Conservation (phyloP, 53 echinoderm and acorn worm genomes). For the Astropecten irregularis region DNA sequence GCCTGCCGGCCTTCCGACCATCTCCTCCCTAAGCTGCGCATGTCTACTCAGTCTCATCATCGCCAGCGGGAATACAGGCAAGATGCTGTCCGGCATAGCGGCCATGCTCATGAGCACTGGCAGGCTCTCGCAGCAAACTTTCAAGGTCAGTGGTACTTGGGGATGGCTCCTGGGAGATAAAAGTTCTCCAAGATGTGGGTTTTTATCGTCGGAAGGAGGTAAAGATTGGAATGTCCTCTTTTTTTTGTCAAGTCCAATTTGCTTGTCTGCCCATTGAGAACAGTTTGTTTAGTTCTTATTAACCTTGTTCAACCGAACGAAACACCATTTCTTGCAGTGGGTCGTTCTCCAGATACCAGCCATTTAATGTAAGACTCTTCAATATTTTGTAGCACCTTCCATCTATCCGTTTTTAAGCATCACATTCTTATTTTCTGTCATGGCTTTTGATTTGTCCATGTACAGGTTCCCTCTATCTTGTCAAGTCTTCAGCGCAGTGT, state of each 20-base stretch:
- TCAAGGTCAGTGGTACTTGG: slow-evolving; percentile 38
- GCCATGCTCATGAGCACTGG: slow-evolving; percentile 83
- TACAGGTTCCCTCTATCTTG: slow-evolving; percentile 84
- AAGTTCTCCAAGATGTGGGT: not conserved
- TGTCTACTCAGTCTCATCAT: slow-evolving; percentile 87
- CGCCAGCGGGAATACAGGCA: slow-evolving; percentile 92
- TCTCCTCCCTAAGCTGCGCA: slow-evolving; percentile 79
- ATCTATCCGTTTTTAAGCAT: too few species aligned
- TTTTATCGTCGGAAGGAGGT: not conserved
- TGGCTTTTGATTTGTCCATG: too few species aligned
- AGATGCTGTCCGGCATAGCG: slow-evolving; percentile 83
- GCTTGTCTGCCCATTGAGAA: too few species aligned
- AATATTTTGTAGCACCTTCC: too few species aligned
- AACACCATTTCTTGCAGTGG: too few species aligned
- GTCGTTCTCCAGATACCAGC: too few species aligned
- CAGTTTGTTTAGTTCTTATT: too few species aligned
- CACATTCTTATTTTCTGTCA: too few species aligned
- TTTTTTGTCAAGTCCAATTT: too few species aligned
- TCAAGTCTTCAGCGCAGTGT: slow-evolving; percentile 84
- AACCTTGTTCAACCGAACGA: too few species aligned
- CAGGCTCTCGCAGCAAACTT: slow-evolving; percentile 56
- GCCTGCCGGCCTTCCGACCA: slow-evolving; percentile 28
- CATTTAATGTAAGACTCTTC: too few species aligned
- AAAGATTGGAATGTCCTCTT: too few species aligned
- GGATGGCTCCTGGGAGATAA: not conserved